phyloP scores from a whole-genome alignment of 1,140 invertebrate genomes.

The Kradibia gibbosae region DNA sequence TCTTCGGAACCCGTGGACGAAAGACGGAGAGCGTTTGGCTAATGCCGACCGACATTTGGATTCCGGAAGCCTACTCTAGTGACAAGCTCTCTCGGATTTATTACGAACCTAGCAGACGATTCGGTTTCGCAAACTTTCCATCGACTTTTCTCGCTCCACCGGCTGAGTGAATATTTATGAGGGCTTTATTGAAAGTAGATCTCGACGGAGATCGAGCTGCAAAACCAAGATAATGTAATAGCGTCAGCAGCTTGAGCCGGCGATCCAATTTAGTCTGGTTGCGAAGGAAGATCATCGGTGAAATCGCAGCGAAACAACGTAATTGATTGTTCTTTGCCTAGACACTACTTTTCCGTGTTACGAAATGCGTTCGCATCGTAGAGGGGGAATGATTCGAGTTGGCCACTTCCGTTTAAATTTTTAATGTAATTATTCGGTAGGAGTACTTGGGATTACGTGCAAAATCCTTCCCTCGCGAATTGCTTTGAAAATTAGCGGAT shows the following conservation, averaged over 20 bases:
- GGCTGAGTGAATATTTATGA: no score
- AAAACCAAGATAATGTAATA: no score
- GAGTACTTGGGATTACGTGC: not conserved
- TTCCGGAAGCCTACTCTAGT: no score
- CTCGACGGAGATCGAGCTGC: no score
- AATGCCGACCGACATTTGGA: no score
- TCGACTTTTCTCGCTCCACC: no score
- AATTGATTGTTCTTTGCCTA: conserved; percentile 12
- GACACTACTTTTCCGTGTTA: not conserved
- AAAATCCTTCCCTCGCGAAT: not conserved
- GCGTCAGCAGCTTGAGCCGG: not conserved
- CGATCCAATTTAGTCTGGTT: conserved; percentile 36
- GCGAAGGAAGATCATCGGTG: not conserved
- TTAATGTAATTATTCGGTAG: not conserved
- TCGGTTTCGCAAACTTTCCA: no score
- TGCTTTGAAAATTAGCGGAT: conserved; percentile 1
- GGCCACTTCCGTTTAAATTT: not conserved
- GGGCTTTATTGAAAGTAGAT: no score
- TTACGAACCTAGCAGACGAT: no score
- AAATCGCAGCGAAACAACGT: conserved; percentile 37
- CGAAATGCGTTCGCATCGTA: not conserved
- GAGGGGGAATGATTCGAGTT: not conserved
- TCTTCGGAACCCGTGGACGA: no score
- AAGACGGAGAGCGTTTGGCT: no score
- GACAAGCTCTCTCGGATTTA: no score